phyloP scores from a whole-genome alignment of 2,888 invertebrate genomes.

The Cantharis rustica region DNA sequence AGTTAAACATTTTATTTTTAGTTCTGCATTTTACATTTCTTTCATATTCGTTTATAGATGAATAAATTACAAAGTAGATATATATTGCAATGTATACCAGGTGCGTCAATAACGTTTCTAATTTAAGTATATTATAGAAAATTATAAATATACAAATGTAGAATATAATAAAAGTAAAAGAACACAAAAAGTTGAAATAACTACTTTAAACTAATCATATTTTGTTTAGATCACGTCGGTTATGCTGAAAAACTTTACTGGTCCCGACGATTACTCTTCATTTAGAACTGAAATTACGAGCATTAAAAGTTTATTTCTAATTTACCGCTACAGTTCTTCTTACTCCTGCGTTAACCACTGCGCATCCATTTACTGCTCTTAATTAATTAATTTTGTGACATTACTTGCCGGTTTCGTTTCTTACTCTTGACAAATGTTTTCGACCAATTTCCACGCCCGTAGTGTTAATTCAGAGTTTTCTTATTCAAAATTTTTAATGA shows the following conservation, averaged over 20 bases:
- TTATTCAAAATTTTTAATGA: neutral
- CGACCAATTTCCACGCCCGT: conserved; percentile 25
- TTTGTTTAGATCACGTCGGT: neutral
- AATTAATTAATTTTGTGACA: conserved; percentile 43
- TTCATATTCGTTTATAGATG: too few species aligned
- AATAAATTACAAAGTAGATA: neutral
- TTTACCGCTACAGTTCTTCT: conserved; percentile 42
- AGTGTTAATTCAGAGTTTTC: conserved; percentile 7
- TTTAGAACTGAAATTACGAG: conserved; percentile 41
- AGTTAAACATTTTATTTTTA: neutral
- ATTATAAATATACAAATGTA: too few species aligned
- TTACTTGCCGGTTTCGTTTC: conserved; percentile 38
- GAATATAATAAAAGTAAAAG: too few species aligned
- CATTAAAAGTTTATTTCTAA: conserved; percentile 45
- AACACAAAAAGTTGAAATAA: neutral
- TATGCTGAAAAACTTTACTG: conserved; percentile 17
- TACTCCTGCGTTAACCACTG: conserved; percentile 35
- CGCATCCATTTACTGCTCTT: conserved; percentile 39
- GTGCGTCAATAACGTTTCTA: too few species aligned
- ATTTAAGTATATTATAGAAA: too few species aligned
- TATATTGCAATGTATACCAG: too few species aligned
- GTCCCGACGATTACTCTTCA: conserved; percentile 39
- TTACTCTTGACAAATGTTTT: conserved; percentile 29
- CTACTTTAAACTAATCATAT: neutral
- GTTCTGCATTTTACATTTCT: neutral